Base-by-base conservation (phyloP, 2,888 invertebrate species). In the Abrostola triplasia region DNA sequence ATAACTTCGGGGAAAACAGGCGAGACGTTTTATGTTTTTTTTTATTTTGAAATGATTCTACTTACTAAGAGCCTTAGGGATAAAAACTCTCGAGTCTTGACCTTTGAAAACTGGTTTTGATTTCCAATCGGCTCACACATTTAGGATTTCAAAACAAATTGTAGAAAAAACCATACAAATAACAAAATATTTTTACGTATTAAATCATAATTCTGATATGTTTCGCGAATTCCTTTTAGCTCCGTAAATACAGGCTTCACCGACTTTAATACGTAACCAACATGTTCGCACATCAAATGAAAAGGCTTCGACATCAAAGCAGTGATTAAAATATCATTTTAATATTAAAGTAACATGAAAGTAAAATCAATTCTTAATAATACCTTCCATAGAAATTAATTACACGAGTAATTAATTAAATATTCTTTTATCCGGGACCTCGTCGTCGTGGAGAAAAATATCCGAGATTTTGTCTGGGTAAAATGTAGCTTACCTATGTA, bases 301-400 rank as follows among this genome's bases (percentile, higher is more conserved):
- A 52, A 63, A 51, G 12, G 13, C 36, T 59, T 36, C 40, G 11
- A 42, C 13, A 48, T 24, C 49, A 70, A 70, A 70, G 64, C 36
- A 7, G 11, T 49, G 35, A 72, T 72, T 63, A 13, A 52, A 63
- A 59, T 56, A 47, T 7, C 38, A 60, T 71, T 64, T 55, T 57
- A 61, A 70, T 59, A 51, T 44, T 37, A 50, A 48, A 67, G 55
- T 13, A 49, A 56, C 49, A 54, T 59, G 47, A 66, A 70, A 66
- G 54, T 48, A 36, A 8, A 70, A 59, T 56, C 41, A 42, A 56
- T 54, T 56, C 41, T 61, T 53, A 59, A 13, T 68, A 51, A 59
- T 37, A 44, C 36, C 36, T 13, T 38, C 9, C 42, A 41, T 56
- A 54, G 57, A 59, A 57, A 70, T 66, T 59, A 58, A 50, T 47